A percentile compares a stretch with the other conserved stretches of the same genome.
These are phyloP conservation scores for Seison nebaliae DNA, from an alignment of 1,140 invertebrate genomes.

Conservation along the genomic window DNA sequence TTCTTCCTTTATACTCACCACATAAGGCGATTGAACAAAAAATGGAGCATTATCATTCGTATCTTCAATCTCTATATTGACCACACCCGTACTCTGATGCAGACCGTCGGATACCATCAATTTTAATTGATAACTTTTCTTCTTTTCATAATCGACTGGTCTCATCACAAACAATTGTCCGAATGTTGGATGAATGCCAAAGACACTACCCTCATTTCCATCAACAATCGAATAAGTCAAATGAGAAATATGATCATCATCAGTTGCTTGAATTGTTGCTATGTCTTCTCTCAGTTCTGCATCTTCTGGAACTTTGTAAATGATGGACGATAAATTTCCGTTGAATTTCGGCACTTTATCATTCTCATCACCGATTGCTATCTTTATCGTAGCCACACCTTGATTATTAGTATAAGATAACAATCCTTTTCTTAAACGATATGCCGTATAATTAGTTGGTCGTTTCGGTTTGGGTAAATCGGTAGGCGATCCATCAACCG, in stretches of 20 bases:
- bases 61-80: constrained; percentile 62
- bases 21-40: constrained; percentile 43
- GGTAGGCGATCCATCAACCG: constrained; percentile 63
- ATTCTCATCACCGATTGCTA: constrained; percentile 81
- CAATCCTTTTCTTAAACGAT: constrained; percentile 7
- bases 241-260: constrained; percentile 91
- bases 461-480: constrained; percentile 35
- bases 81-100: constrained; percentile 46
- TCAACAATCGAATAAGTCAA: constrained; percentile 94
- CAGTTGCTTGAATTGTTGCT: constrained; percentile 80
- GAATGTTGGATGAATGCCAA: constrained; percentile 83
- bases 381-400: constrained; percentile 40
- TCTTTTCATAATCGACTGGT: constrained; percentile 57
- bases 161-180: constrained; percentile 85
- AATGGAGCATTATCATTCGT: constrained; percentile 68
- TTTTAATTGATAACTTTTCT: constrained; percentile 35
- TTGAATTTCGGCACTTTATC: constrained; percentile 90
- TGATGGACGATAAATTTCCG: no score
- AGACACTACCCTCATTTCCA: constrained; percentile 84
- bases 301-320: constrained; percentile 88
- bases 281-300: constrained; percentile 84
- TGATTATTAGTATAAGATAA: constrained; percentile 18
- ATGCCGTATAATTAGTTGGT: constrained; percentile 12
- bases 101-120: constrained; percentile 18
- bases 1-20: constrained; percentile 54